Conservation (phyloP, 92 coral and sea anemone genomes). For the Blastomussa wellsi region DNA sequence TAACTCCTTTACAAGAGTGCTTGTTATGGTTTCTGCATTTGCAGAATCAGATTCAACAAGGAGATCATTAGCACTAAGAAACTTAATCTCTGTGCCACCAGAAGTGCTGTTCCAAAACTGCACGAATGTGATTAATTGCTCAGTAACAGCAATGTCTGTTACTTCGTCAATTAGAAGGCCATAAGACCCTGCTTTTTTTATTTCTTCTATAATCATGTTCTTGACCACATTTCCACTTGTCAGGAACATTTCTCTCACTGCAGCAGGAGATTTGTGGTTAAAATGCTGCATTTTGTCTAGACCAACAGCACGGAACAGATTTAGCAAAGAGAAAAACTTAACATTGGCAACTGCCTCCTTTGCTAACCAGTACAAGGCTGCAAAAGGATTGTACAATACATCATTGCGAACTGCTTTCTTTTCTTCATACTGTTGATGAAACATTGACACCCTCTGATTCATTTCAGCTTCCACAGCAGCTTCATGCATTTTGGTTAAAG, state of each 20-base stretch:
- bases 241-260: slow-evolving; percentile 37
- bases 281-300: slow-evolving; percentile 46
- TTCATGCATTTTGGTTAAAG: slow-evolving; percentile 29
- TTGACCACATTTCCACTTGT: slow-evolving; percentile 35
- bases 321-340: slow-evolving; percentile 31
- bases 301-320: slow-evolving; percentile 36
- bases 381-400: slow-evolving; percentile 46
- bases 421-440: slow-evolving; percentile 28
- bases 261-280: slow-evolving; percentile 46
- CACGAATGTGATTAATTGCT: slow-evolving; percentile 31
- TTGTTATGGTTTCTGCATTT: too few relatives aligned
- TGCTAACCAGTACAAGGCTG: slow-evolving; percentile 46
- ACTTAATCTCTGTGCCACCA: slow-evolving; percentile 7
- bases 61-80: slow-evolving; percentile 33
- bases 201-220: slow-evolving; percentile 1
- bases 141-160: slow-evolving; percentile 38
- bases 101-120: slow-evolving; percentile 50
- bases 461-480: slow-evolving; percentile 45
- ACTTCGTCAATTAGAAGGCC: slow-evolving; percentile 54
- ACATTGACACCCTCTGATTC: slow-evolving; percentile 44
- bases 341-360: slow-evolving; percentile 43
- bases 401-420: slow-evolving; percentile 22
- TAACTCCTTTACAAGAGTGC: too few relatives aligned
- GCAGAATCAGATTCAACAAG: too few relatives aligned
- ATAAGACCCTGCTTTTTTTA: slow-evolving; percentile 20